Evolutionary conservation across 2,113 vertebrate species (phyloP).

Genomic region (Gopherus flavomarginatus): DNA sequence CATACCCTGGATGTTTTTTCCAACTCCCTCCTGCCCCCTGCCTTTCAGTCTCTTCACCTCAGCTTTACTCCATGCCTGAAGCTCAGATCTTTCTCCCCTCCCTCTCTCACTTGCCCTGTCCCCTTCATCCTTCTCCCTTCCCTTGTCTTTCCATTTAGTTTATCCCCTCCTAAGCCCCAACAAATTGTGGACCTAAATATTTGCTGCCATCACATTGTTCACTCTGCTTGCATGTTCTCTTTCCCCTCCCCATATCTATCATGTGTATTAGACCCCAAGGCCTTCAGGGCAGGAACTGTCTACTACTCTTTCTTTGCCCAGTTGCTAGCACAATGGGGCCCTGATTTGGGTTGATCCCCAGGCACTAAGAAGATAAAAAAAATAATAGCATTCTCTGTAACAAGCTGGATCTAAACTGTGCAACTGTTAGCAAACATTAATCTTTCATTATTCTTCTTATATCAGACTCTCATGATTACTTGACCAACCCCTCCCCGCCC

Average conservation of each 20-base stretch:
- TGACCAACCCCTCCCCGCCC: not conserved
- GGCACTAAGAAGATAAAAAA: not conserved
- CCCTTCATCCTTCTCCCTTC: not conserved
- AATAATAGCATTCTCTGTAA: not conserved
- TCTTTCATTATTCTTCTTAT: not conserved
- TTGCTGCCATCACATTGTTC: not conserved
- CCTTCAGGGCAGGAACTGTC: not conserved
- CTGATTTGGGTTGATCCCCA: not conserved
- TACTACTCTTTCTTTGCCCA: not conserved
- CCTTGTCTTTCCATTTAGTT: not conserved
- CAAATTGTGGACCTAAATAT: not conserved
- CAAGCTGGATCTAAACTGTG: not conserved
- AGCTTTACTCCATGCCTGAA: not conserved
- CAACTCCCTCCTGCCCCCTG: not conserved
- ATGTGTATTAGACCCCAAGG: not conserved
- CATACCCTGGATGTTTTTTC: not conserved
- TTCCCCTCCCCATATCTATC: fast-evolving
- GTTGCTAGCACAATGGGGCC: not conserved
- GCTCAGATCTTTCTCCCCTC: not conserved
- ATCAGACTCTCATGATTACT: not conserved
- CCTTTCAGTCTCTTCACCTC: not conserved
- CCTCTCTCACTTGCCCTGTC: not conserved
- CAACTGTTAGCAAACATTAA: not conserved
- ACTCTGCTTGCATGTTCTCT: not conserved
- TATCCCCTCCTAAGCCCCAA: not conserved